phyloP scores from a whole-genome alignment of 2,797 vertebrate species.

The Hypotaenidia philippensis region DNA sequence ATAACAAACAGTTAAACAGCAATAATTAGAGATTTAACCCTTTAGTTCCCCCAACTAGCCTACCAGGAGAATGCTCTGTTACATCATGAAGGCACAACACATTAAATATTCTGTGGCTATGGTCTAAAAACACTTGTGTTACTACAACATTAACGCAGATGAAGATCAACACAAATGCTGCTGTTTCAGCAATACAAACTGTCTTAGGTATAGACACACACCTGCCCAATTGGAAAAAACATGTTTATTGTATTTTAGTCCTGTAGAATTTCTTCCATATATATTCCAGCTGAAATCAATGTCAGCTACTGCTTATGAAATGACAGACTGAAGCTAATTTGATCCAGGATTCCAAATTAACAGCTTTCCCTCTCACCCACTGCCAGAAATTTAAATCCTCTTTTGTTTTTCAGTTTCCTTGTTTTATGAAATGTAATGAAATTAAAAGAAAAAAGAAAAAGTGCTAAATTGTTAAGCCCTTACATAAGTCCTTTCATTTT shows the following conservation, averaged over 20 bases:
- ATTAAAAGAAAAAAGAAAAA: background rate
- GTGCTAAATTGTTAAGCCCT: constrained; percentile 61
- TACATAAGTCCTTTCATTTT: constrained; percentile 34
- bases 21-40: constrained; percentile 84
- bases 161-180: constrained; percentile 80
- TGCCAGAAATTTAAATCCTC: background rate
- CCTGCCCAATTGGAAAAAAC: constrained; percentile 65
- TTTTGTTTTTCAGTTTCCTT: constrained; percentile 45
- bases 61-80: constrained; percentile 88
- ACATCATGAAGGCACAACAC: constrained; percentile 97
- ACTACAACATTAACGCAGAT: constrained; percentile 84
- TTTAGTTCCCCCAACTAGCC: constrained; percentile 84
- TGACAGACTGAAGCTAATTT: constrained; percentile 47
- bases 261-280: constrained; percentile 46
- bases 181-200: constrained; percentile 78
- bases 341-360: constrained; percentile 45
- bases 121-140: constrained; percentile 87
- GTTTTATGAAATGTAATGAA: constrained; percentile 57
- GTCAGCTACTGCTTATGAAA: constrained; percentile 46
- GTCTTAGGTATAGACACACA: constrained; percentile 82
- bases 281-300: constrained; percentile 53
- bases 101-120: constrained; percentile 91
- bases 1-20: constrained; percentile 88
- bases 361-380: background rate
- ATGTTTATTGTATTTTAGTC: constrained; percentile 24